Evolutionary conservation across 2,888 invertebrate species (phyloP).

Genomic region (Pristionchus fissidentatus): DNA sequence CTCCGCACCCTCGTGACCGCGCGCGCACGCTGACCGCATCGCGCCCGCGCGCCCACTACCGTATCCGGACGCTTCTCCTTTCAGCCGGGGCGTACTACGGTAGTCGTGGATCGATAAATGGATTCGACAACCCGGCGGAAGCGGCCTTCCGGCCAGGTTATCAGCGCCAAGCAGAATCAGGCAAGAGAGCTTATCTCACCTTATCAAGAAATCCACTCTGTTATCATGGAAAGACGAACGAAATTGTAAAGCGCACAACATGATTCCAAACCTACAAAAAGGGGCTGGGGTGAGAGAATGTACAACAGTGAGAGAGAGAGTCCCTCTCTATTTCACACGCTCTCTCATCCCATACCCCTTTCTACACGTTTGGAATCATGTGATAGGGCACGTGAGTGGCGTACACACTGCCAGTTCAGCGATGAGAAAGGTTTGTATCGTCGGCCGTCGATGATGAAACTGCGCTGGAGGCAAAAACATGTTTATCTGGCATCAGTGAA

Average conservation of each 20-base stretch:
- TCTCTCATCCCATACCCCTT: not conserved
- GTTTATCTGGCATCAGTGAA: no score
- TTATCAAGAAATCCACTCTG: not conserved
- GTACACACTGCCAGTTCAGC: no score
- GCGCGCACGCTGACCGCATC: not conserved
- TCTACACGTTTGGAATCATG: no score
- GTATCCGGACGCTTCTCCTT: not conserved
- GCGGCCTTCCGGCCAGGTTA: slow-evolving; percentile 51
- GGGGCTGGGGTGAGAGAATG: not conserved
- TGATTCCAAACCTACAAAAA: no score
- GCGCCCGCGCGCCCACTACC: not conserved
- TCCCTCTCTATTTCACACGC: not conserved
- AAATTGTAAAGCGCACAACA: no score
- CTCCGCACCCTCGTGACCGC: not conserved
- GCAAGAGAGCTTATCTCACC: slow-evolving; percentile 50
- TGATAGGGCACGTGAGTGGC: no score
- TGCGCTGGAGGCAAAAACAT: no score
- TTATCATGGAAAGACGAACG: no score
- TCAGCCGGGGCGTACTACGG: not conserved
- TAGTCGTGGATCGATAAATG: not conserved
- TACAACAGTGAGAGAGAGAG: not conserved
- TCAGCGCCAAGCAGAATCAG: slow-evolving; percentile 72
- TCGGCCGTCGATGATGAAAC: no score
- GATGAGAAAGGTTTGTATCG: no score
- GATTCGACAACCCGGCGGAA: not conserved